phyloP scores from a whole-genome alignment of 2,888 invertebrate species.

The Archips xylosteana region DNA sequence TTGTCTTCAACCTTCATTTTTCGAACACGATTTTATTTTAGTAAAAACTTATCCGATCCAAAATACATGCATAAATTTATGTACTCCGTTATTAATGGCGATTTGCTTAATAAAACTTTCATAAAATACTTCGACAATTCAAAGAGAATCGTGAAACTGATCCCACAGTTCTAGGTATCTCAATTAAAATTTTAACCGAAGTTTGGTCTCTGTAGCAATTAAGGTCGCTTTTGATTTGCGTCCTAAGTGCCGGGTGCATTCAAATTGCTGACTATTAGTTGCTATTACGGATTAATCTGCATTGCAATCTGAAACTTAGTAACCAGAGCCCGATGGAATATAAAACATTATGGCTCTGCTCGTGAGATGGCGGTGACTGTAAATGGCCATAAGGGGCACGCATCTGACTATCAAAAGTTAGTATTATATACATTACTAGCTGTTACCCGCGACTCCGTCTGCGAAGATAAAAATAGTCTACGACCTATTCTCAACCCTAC shows the following conservation, averaged over 20 bases:
- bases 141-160: neutral
- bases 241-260: slow-evolving; percentile 22
- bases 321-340: slow-evolving; percentile 27
- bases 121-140: neutral
- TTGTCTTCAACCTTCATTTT: neutral
- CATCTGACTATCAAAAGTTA: no score
- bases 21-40: no score
- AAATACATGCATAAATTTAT: no score
- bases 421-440: no score
- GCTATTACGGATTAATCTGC: slow-evolving; percentile 35
- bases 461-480: no score
- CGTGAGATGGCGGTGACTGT: slow-evolving; percentile 3
- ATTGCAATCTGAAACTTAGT: slow-evolving; percentile 33
- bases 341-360: slow-evolving; percentile 33
- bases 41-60: no score
- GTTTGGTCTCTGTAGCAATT: slow-evolving; percentile 29
- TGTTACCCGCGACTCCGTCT: no score
- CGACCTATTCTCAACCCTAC: no score
- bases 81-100: no score
- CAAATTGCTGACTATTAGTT: slow-evolving; percentile 25
- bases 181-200: slow-evolving; percentile 32
- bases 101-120: neutral
- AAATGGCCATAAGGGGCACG: neutral
- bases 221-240: slow-evolving; percentile 38
- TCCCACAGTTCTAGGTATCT: slow-evolving; percentile 13